Evolutionary conservation across 2,888 invertebrate species (phyloP).

Genomic region (Amphipyra tragopoginis): DNA sequence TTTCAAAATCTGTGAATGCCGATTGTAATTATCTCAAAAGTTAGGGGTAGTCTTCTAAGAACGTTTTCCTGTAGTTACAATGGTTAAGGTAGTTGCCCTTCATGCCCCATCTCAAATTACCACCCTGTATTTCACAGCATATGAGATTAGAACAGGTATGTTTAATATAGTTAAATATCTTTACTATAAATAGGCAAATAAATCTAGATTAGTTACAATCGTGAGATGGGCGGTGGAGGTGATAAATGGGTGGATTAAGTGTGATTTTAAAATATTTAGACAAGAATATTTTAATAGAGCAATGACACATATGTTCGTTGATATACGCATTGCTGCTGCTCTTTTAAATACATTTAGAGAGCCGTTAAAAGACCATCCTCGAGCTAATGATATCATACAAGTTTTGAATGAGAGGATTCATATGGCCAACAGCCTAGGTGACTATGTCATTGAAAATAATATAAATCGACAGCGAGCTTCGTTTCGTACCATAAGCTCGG

Average conservation of each 20-base stretch:
- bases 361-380: background rate
- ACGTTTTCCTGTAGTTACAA: too few relatives aligned
- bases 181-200: background rate
- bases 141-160: too few relatives aligned
- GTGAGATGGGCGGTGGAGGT: slow-evolving; percentile 1
- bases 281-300: slow-evolving; percentile 3
- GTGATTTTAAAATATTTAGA: slow-evolving; percentile 1
- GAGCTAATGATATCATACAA: background rate
- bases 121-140: too few relatives aligned
- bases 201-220: background rate
- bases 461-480: too few relatives aligned
- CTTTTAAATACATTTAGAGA: background rate
- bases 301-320: background rate
- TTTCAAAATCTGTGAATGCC: too few relatives aligned
- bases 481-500: too few relatives aligned
- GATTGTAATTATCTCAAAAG: too few relatives aligned
- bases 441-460: slow-evolving; percentile 10
- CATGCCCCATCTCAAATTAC: too few relatives aligned
- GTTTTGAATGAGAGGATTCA: slow-evolving; percentile 9
- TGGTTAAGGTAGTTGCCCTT: too few relatives aligned
- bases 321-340: slow-evolving; percentile 5
- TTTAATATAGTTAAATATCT: too few relatives aligned
- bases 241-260: background rate
- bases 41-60: too few relatives aligned
- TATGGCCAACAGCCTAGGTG: slow-evolving; percentile 1